These are phyloP conservation scores for Aythya baeri DNA, from an alignment of 2,113 vertebrate species.

Conservation along the genomic window DNA sequence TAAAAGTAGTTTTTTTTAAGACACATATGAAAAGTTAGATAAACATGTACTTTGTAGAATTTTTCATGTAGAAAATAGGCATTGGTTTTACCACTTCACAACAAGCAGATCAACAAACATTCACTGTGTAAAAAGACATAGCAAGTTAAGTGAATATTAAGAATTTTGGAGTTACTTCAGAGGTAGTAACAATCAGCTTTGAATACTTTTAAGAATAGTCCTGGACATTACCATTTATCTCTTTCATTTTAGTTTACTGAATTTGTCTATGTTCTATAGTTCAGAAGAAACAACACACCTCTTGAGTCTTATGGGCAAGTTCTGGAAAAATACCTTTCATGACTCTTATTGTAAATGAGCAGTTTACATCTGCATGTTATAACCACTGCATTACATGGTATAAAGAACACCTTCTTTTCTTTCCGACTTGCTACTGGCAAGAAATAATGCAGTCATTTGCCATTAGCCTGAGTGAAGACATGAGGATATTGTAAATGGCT, in stretches of 20 bases:
- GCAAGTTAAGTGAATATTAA: background rate
- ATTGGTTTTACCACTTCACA: background rate
- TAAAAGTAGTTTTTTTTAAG: background rate
- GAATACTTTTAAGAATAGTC: background rate
- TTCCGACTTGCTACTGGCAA: background rate
- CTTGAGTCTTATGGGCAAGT: background rate
- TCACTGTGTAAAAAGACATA: background rate
- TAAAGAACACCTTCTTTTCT: background rate
- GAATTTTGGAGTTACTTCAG: background rate
- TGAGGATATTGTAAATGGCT: background rate
- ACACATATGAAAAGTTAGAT: background rate
- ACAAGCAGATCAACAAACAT: background rate
- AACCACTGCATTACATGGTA: background rate
- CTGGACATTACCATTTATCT: background rate
- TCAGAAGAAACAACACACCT: background rate
- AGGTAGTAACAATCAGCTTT: background rate
- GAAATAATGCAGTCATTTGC: slow-evolving; percentile 2
- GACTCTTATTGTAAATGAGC: background rate
- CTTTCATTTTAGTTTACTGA: background rate
- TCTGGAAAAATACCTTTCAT: background rate
- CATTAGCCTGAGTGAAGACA: background rate
- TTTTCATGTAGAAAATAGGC: background rate
- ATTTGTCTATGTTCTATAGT: background rate
- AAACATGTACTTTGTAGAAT: accelerated
- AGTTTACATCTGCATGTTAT: background rate